Evolutionary conservation across 1,140 invertebrate species (phyloP).

Genomic region (Drosophila parvula): DNA sequence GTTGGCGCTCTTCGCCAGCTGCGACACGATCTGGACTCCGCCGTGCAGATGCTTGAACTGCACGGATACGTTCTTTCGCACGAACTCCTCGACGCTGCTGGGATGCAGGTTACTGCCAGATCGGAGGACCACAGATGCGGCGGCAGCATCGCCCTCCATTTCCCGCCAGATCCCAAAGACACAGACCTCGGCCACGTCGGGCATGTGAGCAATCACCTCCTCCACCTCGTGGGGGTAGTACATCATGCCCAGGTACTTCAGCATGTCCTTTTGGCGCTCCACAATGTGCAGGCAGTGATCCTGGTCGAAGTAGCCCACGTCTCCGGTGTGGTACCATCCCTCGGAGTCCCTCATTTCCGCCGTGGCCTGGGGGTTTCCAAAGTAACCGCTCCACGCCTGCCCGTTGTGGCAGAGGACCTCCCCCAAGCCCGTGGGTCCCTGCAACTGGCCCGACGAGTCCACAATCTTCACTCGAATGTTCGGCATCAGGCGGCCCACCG

Average conservation of each 20-base stretch:
- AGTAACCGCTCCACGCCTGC: slow-evolving; percentile 76
- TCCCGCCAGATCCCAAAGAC: slow-evolving; percentile 81
- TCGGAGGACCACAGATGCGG: slow-evolving; percentile 70
- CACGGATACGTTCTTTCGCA: slow-evolving; percentile 37
- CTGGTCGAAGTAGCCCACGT: slow-evolving; percentile 87
- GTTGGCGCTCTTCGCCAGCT: slow-evolving; percentile 51
- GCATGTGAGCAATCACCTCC: slow-evolving; percentile 68
- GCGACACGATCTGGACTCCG: slow-evolving; percentile 33
- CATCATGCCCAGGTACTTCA: slow-evolving; percentile 83
- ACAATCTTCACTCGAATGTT: slow-evolving; percentile 80
- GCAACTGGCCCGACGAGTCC: slow-evolving; percentile 36
- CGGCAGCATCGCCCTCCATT: slow-evolving; percentile 75
- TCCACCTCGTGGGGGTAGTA: slow-evolving; percentile 83
- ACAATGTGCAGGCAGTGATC: slow-evolving; percentile 86
- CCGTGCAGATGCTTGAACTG: slow-evolving; percentile 47
- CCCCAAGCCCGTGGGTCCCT: slow-evolving; percentile 64
- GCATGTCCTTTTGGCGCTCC: slow-evolving; percentile 88
- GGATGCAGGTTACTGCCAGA: slow-evolving; percentile 28
- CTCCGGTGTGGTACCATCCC: slow-evolving; percentile 89
- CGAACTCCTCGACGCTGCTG: slow-evolving; percentile 44
- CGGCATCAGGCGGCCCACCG: slow-evolving; percentile 63
- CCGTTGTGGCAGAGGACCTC: slow-evolving; percentile 69
- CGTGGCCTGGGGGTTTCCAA: slow-evolving; percentile 65
- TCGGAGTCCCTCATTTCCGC: slow-evolving; percentile 70
- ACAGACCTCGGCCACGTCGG: slow-evolving; percentile 73